Percentiles rank a stretch among this genome's conserved stretches.
These are phyloP conservation scores for Herminia tarsipennalis DNA, from an alignment of 2,888 invertebrate genomes.

Conservation along the genomic window DNA sequence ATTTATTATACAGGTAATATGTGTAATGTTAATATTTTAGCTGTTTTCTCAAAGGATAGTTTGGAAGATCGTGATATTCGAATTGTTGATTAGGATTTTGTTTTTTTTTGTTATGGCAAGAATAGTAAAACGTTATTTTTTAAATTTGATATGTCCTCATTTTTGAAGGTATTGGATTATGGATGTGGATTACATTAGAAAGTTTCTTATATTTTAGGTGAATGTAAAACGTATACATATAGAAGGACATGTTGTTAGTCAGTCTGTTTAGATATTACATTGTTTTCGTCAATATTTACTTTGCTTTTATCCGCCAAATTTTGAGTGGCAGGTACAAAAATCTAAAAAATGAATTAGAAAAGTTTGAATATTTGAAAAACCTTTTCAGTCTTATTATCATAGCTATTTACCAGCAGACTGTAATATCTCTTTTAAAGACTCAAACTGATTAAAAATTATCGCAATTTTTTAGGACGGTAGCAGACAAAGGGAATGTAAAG, in stretches of 20 bases:
- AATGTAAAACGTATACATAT: conserved; percentile 63
- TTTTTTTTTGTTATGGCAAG: too few species aligned
- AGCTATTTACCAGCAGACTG: conserved; percentile 51
- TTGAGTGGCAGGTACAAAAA: conserved; percentile 49
- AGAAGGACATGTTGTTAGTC: conserved; percentile 58
- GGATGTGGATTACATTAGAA: conserved; percentile 18
- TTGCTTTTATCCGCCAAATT: conserved; percentile 37
- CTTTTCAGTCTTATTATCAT: conserved; percentile 76
- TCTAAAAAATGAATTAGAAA: conserved; percentile 73
- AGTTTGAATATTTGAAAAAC: conserved; percentile 73
- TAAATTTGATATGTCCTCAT: conserved; percentile 8
- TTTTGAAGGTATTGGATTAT: conserved; percentile 13
- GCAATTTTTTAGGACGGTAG: conserved; percentile 54
- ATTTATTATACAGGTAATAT: too few species aligned
- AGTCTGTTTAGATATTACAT: conserved; percentile 62
- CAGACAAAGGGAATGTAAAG: conserved; percentile 34
- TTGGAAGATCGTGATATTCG: background rate
- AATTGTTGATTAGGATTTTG: too few species aligned
- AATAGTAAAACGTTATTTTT: background rate
- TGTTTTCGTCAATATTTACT: conserved; percentile 46
- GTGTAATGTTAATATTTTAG: too few species aligned
- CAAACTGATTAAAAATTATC: conserved; percentile 15
- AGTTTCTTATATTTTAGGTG: conserved; percentile 42
- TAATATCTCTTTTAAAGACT: conserved; percentile 19
- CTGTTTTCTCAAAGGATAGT: background rate